Evolutionary conservation across 2,888 invertebrate species (phyloP).

Genomic region (Calliopum simillimum): DNA sequence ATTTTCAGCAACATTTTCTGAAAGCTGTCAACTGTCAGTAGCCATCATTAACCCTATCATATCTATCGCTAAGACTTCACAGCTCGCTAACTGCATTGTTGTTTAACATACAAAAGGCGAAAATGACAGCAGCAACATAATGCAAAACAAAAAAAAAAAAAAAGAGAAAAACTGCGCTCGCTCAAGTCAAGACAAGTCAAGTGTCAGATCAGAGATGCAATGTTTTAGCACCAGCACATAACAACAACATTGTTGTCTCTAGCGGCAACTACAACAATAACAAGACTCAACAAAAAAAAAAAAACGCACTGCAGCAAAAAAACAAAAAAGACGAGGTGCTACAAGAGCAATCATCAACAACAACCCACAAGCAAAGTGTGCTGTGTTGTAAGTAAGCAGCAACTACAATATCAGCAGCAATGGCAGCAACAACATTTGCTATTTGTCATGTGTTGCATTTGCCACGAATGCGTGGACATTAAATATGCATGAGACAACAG

Average conservation of each 20-base stretch:
- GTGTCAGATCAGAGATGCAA: conserved; percentile 33
- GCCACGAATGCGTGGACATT: conserved; percentile 38
- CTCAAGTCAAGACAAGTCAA: conserved; percentile 21
- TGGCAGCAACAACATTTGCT: conserved; percentile 16
- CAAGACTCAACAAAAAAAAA: too few species aligned
- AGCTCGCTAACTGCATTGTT: too few species aligned
- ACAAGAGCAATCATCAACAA: conserved; percentile 11
- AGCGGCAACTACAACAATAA: neutral
- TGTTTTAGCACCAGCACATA: conserved; percentile 32
- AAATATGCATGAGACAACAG: conserved; percentile 36
- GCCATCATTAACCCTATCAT: conserved; percentile 2
- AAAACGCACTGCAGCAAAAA: conserved; percentile 2
- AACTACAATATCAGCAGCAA: conserved; percentile 4
- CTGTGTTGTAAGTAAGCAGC: conserved; percentile 14
- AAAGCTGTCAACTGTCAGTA: conserved; percentile 19
- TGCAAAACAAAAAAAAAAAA: neutral
- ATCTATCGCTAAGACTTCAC: neutral
- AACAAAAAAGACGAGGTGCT: conserved; percentile 7
- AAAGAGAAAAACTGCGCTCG: neutral
- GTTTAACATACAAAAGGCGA: too few species aligned
- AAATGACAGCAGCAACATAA: neutral
- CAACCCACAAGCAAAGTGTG: conserved; percentile 9
- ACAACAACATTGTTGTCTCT: conserved; percentile 10
- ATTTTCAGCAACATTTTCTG: too few species aligned
- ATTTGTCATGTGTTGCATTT: conserved; percentile 35